Base-by-base conservation (phyloP, 2,888 invertebrate species). In the Endotricha flammealis region DNA sequence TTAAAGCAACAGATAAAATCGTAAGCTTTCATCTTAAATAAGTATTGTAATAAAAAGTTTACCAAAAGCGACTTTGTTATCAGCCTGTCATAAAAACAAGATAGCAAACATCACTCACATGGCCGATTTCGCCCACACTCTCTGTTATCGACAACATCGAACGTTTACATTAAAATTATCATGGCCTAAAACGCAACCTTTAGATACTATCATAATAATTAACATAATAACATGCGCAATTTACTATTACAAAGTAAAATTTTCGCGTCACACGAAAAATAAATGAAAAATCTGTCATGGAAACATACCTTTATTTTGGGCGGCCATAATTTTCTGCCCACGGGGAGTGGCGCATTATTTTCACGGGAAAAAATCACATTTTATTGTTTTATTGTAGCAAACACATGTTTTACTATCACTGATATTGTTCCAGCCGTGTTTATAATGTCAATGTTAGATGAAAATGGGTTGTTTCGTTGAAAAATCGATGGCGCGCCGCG, bases 401-500 rank as follows among this genome's bases (percentile, higher is more conserved):
- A 52, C 41, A 36, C 44, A 46, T 43, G 32, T 39, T 45, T 46
- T 58, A 49, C 41, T 32, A 43, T 41, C 55, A 58, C 57, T 62
- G 54, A 57, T 63, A 57, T 61, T 55, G 55, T 53, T 46, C 43
- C 39, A 55, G 71, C 68, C 76, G 81, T 81, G 79, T 79, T 78
- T 76, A 64, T 74, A 68, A 72, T 74, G 63, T 65, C 73, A 65
- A 66, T 61, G 72, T 62, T 64, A 67, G 70, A 65, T 72, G 57
- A 60, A 64, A 80, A 76, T 77, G 76, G 64, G 64, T 75, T 77
- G 76, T 74, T 72, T 77, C 49, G 72, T 66, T 73, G 76, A 74
- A 82, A 83, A 83, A 83, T 81, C 83, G 81, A 81, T 82, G 65
- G 45, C 51, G 64, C 71, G 81, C 64, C 74, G 80, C 79, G 83